Percentiles rank a stretch among this genome's conserved stretches.
phyloP scores from a whole-genome alignment of 2,888 invertebrate genomes.

The Drosophila peninsularis region DNA sequence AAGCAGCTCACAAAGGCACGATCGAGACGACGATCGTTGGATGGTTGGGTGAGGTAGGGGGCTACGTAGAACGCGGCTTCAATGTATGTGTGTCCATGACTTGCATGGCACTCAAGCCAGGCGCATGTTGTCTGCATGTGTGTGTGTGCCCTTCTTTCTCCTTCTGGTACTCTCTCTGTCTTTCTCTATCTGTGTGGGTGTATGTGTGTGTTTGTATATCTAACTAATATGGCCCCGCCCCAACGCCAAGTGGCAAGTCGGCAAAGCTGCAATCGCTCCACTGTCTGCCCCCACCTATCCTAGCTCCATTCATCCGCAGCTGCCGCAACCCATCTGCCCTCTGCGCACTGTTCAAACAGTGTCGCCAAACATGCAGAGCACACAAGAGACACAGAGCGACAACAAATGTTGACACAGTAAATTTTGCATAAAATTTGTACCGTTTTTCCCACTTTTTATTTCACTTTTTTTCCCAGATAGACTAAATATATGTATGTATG shows the following conservation, averaged over 20 bases:
- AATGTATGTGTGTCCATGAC: conserved; percentile 36
- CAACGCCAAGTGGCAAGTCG: conserved; percentile 27
- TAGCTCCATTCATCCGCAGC: not conserved
- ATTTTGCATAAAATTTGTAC: conserved; percentile 53
- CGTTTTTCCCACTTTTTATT: conserved; percentile 29
- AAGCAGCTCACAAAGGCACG: conserved; percentile 47
- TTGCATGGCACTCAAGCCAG: conserved; percentile 33
- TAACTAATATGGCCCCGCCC: conserved; percentile 7
- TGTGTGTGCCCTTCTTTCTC: conserved; percentile 10
- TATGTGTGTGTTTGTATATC: conserved; percentile 1
- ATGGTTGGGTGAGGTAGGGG: not conserved
- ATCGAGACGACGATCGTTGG: conserved; percentile 25
- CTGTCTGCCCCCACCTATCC: not conserved
- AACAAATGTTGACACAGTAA: conserved; percentile 56
- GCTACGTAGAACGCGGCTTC: conserved; percentile 17
- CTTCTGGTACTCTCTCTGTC: not conserved
- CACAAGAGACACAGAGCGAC: conserved; percentile 16
- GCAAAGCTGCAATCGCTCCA: conserved; percentile 12
- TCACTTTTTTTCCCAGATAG: conserved; percentile 17
- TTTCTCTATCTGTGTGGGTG: not conserved
- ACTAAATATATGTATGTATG: conserved; percentile 7
- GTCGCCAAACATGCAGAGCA: conserved; percentile 41
- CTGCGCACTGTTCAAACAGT: conserved; percentile 41
- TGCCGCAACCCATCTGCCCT: not conserved
- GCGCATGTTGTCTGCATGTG: conserved; percentile 40